phyloP scores from a whole-genome alignment of 92 coral and sea anemone species.

The Palythoa grandiflora region DNA sequence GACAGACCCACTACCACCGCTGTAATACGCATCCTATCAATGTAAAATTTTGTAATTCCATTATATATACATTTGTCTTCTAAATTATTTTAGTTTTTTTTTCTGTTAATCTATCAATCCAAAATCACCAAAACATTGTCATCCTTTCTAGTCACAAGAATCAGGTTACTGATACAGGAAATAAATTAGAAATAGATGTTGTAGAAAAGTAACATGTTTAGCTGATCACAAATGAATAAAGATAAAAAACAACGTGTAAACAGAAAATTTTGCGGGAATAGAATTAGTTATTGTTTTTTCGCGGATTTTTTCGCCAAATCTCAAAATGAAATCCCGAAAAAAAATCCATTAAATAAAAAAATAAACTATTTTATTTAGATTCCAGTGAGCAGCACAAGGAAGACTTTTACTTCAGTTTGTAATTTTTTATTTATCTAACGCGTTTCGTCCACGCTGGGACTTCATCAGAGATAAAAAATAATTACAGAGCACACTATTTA shows the following conservation, averaged over 20 bases:
- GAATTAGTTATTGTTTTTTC: not conserved
- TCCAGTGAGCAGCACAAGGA: too few relatives aligned
- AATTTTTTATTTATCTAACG: too few relatives aligned
- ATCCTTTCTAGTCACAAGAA: not conserved
- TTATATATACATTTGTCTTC: not conserved
- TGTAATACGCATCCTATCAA: not conserved
- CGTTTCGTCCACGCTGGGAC: too few relatives aligned
- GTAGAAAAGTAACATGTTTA: not conserved
- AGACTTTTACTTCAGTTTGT: too few relatives aligned
- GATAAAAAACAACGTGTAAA: constrained; percentile 13
- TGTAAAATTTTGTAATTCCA: not conserved
- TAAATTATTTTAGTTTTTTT: not conserved
- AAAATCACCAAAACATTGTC: constrained; percentile 5
- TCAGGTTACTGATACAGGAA: not conserved
- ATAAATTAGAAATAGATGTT: not conserved
- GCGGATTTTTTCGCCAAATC: not conserved
- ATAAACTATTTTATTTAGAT: too few relatives aligned
- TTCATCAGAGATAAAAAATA: too few relatives aligned
- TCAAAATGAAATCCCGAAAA: too few relatives aligned
- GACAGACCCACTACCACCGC: not conserved
- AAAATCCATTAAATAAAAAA: too few relatives aligned
- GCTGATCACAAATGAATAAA: constrained; percentile 6
- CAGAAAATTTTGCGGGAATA: constrained; percentile 11
- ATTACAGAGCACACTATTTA: too few relatives aligned
- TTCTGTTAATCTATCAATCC: not conserved